Conservation (phyloP, 2,797 vertebrate genomes). For the Steatocranus sp. region DNA sequence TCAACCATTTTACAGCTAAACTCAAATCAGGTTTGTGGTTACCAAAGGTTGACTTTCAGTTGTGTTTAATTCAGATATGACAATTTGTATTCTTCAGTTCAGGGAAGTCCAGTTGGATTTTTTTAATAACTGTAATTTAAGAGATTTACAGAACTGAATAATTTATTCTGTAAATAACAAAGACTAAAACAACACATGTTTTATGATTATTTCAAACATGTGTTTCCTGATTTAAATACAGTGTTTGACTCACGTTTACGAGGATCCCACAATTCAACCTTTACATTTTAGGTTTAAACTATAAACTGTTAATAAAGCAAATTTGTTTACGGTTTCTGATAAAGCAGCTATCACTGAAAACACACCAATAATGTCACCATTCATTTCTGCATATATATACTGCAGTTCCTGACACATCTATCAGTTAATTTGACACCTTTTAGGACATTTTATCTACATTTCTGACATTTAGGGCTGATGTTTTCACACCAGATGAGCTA, state of each 20-base stretch:
- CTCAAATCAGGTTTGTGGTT: background rate
- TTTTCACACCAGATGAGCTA: background rate
- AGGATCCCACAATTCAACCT: background rate
- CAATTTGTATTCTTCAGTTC: background rate
- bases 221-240: background rate
- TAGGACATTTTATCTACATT: background rate
- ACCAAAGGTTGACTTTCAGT: background rate
- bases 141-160: background rate
- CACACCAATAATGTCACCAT: background rate
- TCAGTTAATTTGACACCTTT: background rate
- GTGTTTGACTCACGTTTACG: background rate
- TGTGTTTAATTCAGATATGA: background rate
- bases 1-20: background rate
- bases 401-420: background rate
- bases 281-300: background rate
- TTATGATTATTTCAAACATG: background rate
- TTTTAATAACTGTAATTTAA: background rate
- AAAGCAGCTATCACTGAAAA: background rate
- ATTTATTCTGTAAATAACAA: background rate
- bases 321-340: background rate
- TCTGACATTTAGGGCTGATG: background rate
- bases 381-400: background rate
- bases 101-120: background rate
- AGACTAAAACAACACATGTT: background rate
- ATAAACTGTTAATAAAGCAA: background rate